phyloP scores from a whole-genome alignment of 2,113 vertebrate species.

The Gorsachius goisagi region DNA sequence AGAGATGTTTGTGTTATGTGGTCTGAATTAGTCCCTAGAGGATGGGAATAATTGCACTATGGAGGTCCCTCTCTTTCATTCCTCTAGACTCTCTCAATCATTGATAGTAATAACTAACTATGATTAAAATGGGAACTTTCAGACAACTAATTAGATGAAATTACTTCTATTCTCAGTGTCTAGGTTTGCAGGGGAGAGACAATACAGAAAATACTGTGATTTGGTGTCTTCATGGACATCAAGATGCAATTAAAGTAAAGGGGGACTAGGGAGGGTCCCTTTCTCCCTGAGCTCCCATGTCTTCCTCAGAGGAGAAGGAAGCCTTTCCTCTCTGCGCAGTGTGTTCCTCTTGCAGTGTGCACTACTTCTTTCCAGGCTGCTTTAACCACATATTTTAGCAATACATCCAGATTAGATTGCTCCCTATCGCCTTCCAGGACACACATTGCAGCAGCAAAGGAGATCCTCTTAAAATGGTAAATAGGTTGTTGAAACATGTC shows the following conservation, averaged over 20 bases:
- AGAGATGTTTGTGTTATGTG: conserved; percentile 7
- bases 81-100: conserved; percentile 21
- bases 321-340: background rate
- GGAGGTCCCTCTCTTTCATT: background rate
- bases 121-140: conserved; percentile 43
- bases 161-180: background rate
- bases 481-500: background rate
- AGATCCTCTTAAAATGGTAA: background rate
- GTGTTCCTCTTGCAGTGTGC: background rate
- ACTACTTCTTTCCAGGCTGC: background rate
- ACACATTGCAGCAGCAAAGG: background rate
- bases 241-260: background rate
- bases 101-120: conserved; percentile 12
- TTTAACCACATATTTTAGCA: background rate
- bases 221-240: background rate
- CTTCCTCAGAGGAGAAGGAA: background rate
- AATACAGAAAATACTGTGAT: background rate
- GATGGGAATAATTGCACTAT: background rate
- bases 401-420: background rate
- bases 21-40: conserved; percentile 9
- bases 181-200: background rate
- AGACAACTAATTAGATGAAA: background rate
- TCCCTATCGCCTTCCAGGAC: background rate
- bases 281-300: background rate
- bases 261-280: fast-evolving